Conservation (phyloP, 2,888 invertebrate genomes). For the Sympetrum striolatum region DNA sequence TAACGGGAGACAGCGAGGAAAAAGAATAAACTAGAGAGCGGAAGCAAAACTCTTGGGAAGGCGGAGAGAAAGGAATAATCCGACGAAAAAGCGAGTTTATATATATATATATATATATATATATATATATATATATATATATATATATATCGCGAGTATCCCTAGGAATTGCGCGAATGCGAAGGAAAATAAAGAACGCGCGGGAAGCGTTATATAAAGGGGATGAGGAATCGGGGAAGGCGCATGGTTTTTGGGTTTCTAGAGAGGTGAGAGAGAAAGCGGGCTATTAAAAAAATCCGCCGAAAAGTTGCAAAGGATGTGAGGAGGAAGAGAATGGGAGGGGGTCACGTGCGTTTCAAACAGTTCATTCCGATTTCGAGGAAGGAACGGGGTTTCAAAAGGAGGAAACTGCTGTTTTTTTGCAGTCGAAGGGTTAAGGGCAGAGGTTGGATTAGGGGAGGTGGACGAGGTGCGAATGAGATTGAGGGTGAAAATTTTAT, state of each 20-base stretch:
- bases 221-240: neutral
- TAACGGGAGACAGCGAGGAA: too few species aligned
- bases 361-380: constrained; percentile 1
- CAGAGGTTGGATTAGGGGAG: neutral
- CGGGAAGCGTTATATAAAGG: neutral
- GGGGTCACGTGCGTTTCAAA: constrained; percentile 7
- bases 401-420: neutral
- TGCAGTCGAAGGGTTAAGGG: neutral
- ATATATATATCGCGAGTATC: neutral
- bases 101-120: too few species aligned
- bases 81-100: neutral
- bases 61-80: neutral
- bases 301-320: neutral
- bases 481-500: neutral
- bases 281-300: neutral
- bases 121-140: too few species aligned
- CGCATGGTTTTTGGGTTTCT: neutral
- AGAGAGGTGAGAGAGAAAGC: neutral
- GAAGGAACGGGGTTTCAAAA: neutral
- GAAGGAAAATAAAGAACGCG: neutral
- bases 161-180: neutral
- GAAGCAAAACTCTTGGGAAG: neutral
- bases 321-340: neutral
- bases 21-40: neutral
- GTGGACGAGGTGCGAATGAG: neutral